A percentile compares a stretch with the other conserved stretches of the same genome.
phyloP scores from a whole-genome alignment of 1,140 invertebrate genomes.

The Dinoponera quadriceps region DNA sequence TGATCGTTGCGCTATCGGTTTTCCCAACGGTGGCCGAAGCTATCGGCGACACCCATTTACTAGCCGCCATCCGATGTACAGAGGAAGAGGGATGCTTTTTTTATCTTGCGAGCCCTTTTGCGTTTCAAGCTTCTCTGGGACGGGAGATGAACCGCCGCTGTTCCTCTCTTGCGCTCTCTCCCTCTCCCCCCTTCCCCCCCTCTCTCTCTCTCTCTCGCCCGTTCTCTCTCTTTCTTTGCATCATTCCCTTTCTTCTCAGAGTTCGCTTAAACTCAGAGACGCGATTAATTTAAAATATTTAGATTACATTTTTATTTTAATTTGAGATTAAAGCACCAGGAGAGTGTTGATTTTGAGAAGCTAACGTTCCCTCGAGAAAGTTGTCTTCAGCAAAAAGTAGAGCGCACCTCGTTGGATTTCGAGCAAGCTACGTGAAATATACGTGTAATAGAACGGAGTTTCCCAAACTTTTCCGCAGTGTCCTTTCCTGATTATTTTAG shows the following conservation, averaged over 20 bases:
- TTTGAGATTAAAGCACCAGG: neutral
- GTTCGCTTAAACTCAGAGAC: too few species aligned
- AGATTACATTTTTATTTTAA: constrained; percentile 25
- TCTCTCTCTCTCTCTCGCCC: neutral
- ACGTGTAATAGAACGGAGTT: too few species aligned
- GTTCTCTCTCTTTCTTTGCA: neutral
- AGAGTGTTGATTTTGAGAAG: neutral
- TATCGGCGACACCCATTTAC: constrained; percentile 53
- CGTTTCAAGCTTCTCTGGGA: constrained; percentile 14
- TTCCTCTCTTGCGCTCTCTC: neutral
- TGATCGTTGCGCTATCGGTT: constrained; percentile 75
- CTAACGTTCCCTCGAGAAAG: neutral
- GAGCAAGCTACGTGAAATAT: neutral
- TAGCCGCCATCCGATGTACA: constrained; percentile 39
- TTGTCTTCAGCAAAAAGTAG: constrained; percentile 4
- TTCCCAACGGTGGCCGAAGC: constrained; percentile 35
- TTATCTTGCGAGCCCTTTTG: constrained; percentile 54
- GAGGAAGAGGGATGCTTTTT: constrained; percentile 42
- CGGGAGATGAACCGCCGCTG: constrained; percentile 36
- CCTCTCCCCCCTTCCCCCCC: neutral
- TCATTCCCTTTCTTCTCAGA: neutral
- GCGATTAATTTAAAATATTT: constrained; percentile 34
- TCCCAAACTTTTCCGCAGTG: too few species aligned
- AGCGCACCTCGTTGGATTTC: neutral
- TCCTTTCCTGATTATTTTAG: too few species aligned